Evolutionary conservation across 2,113 vertebrate genomes (phyloP).

Genomic region (Scomber scombrus): DNA sequence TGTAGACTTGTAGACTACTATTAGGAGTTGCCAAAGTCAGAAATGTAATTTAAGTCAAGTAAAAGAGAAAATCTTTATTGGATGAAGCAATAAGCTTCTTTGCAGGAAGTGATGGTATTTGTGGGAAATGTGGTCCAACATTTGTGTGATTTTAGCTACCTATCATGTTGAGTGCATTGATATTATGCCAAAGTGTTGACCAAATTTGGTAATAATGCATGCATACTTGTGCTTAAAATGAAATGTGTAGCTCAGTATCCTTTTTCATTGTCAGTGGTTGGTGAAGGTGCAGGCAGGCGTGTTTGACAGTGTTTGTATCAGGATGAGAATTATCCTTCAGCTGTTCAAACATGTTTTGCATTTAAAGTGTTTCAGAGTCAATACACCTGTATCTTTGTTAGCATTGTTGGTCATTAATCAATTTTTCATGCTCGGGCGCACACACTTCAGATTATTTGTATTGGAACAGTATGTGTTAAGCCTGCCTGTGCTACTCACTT

Average conservation of each 20-base stretch:
- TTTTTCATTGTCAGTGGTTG: too few relatives aligned
- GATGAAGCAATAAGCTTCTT: too few relatives aligned
- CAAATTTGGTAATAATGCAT: too few relatives aligned
- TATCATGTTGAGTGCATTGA: too few relatives aligned
- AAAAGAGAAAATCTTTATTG: too few relatives aligned
- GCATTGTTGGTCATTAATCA: neutral
- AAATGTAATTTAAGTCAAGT: too few relatives aligned
- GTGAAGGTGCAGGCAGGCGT: neutral
- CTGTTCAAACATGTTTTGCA: constrained; percentile 7
- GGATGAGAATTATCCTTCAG: neutral
- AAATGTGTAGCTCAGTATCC: too few relatives aligned
- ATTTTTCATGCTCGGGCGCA: neutral
- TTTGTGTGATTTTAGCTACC: too few relatives aligned
- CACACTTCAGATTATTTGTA: constrained; percentile 26
- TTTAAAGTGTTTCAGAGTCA: neutral
- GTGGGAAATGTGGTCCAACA: neutral
- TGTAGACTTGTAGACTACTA: too few relatives aligned
- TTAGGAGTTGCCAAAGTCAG: too few relatives aligned
- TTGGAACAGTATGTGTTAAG: neutral
- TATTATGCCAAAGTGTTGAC: too few relatives aligned
- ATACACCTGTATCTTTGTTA: constrained; percentile 18
- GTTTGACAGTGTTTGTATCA: neutral
- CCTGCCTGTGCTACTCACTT: neutral
- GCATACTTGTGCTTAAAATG: neutral
- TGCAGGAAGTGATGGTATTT: neutral